phyloP scores from a whole-genome alignment of 2,113 vertebrate species.

The Pristiophorus japonicus region DNA sequence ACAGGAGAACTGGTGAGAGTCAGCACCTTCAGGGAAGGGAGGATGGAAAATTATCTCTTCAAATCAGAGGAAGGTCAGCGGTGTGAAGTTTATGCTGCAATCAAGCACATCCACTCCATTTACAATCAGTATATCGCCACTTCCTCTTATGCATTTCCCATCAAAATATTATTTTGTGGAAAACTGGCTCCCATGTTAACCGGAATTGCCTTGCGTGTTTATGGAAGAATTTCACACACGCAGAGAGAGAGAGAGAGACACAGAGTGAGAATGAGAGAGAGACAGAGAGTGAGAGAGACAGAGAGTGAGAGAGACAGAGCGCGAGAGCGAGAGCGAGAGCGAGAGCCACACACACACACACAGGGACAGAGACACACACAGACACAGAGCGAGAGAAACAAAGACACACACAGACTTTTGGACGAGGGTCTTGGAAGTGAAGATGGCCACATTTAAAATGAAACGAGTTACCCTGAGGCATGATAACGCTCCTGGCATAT shows the following conservation, averaged over 20 bases:
- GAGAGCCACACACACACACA: too few relatives aligned
- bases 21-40: neutral
- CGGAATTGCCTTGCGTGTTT: neutral
- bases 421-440: neutral
- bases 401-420: neutral
- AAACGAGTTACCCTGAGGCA: neutral
- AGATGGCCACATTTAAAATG: neutral
- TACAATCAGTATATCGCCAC: neutral
- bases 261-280: too few relatives aligned
- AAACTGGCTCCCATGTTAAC: neutral
- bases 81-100: neutral
- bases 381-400: too few relatives aligned
- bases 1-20: neutral
- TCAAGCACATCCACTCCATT: too few relatives aligned
- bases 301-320: too few relatives aligned
- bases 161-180: neutral
- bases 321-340: too few relatives aligned
- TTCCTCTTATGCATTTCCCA: neutral
- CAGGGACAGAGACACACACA: too few relatives aligned
- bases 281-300: too few relatives aligned
- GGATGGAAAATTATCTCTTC: neutral
- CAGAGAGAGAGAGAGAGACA: too few relatives aligned
- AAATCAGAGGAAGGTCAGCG: neutral
- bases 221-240: too few relatives aligned
- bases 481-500: neutral